Base-by-base conservation (phyloP, 2,113 vertebrate genomes). In the Oryctolagus cuniculus region DNA sequence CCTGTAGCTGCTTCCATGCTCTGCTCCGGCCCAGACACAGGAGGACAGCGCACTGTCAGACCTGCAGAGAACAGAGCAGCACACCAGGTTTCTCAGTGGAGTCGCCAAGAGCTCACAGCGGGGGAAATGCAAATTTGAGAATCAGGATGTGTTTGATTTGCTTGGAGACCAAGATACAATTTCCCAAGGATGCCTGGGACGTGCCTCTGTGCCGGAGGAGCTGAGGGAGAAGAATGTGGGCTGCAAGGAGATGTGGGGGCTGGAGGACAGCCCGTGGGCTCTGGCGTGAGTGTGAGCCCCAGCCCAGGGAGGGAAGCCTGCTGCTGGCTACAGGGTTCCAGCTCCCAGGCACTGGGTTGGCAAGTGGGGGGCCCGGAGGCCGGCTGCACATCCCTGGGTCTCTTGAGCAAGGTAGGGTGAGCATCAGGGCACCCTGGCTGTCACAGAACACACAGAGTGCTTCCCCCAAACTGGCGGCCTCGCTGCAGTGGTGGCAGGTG, bases 51-150 rank as follows among this genome's bases (percentile, higher is more conserved):
- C 67, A 58, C 29, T 83, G 49, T 88, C 49, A 90, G 70, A 83
- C 16, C 73, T 58, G 29, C 51, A 80, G 27, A 88, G n/a, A 88
- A 81, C 24, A 17, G n/a, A 72, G 77, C 15, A 6, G 15, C 6
- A 44, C 69, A 24, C 49, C 29, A 36, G n/a, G 29, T 80, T 91
- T 91, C 44, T 64, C 67, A 69, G 82, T 90, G 63, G 64, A 72
- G n/a, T 44, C 44, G 89, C 93, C n/a, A 77, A 38, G 22, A 64
- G 9, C 16, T 73, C 36, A 10, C 21, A 31, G 31, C 13, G 1
- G 64, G 84, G 15, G 44, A 78, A 78, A 96, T 27, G 8, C 31
- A 38, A 19, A 31, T 88, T 38, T 67, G 73, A 94, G 72, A 94
- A 61, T 80, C 79, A 94, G 51, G 19, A 21, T 61, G 38, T 34